These are phyloP conservation scores for Drosophila parvula DNA, from an alignment of 1,140 invertebrate species.

Conservation along the genomic window DNA sequence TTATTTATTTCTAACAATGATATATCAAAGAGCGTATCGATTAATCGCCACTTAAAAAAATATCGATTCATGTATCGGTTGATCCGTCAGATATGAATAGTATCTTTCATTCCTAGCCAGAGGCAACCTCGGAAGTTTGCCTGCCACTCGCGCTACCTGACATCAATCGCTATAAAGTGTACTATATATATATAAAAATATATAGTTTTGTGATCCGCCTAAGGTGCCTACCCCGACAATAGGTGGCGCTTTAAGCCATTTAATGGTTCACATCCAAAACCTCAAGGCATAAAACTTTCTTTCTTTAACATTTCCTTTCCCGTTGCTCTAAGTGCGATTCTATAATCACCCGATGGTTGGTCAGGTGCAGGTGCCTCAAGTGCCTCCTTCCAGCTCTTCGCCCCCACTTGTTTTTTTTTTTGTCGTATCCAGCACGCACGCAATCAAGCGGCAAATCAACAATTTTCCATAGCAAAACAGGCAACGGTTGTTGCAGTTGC, in stretches of 20 bases:
- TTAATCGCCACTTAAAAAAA: no score
- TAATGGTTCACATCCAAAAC: constrained; percentile 38
- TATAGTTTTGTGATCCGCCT: constrained; percentile 11
- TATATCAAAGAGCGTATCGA: no score
- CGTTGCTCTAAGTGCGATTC: constrained; percentile 61
- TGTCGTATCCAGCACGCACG: constrained; percentile 58
- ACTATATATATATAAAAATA: not conserved
- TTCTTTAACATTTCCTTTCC: constrained; percentile 56
- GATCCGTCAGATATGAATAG: no score
- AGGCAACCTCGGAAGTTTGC: not conserved
- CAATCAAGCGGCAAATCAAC: constrained; percentile 82
- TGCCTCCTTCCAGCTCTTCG: not conserved
- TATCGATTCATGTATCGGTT: no score
- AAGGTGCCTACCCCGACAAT: constrained; percentile 33
- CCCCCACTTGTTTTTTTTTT: constrained; percentile 12
- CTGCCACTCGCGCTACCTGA: not conserved
- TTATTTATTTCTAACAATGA: no score
- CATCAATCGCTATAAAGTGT: not conserved
- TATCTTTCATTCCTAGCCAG: no score
- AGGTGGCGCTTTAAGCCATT: constrained; percentile 25
- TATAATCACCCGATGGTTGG: constrained; percentile 63
- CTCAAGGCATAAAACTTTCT: constrained; percentile 55
- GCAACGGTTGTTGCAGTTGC: constrained; percentile 58
- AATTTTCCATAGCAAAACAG: constrained; percentile 79
- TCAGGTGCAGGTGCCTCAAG: constrained; percentile 46